Base-by-base conservation (phyloP, 2,797 vertebrate species). In the Phalanger gymnotis region DNA sequence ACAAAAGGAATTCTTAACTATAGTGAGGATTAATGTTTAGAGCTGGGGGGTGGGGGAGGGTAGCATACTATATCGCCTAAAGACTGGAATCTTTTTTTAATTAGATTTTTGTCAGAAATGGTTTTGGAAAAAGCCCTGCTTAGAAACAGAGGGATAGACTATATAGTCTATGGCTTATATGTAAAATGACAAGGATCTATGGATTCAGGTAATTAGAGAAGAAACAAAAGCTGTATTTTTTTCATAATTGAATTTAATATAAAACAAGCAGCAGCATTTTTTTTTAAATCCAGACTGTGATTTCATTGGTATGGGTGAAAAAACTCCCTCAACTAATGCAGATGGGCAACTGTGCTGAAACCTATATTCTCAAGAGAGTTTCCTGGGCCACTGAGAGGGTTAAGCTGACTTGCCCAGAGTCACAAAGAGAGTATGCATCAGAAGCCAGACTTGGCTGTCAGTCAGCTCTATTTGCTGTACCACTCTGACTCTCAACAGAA, bases 81-180 rank as follows among this genome's bases (percentile, higher is more conserved):
- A 96, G 81, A 95, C 57, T 87, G 93, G 81, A 90, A 94, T 93
- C 25, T 94, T 87, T 94, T 97, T 95, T 91, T 94, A 97, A 94
- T 93, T 92, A 92, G 61, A n/a, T 93, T 96, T 57, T 90, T 92
- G 61, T 93, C 54, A 94, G 56, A 95, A 27, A 73, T 56, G 27
- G 93, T 91, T 96, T 58, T 96, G 90, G 90, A 94, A 61, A 53
- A 92, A 61, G 58, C 92, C 40, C 90, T 94, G 52, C 93, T 93
- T 58, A 81, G 52, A 96, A 56, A 95, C 55, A 96, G 40, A 91
- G 61, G 57, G 5, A 73, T 81, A 31, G 53, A 51, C 58, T 93
- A 66, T 94, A 53, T 91, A 93, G 58, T 31, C 81, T 91, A 2
- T 57, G 93, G 54, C 93, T 93, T 40, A 90, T 93, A 93, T 73